Conservation (phyloP, 2,113 vertebrate genomes). For the Condylura cristata region DNA sequence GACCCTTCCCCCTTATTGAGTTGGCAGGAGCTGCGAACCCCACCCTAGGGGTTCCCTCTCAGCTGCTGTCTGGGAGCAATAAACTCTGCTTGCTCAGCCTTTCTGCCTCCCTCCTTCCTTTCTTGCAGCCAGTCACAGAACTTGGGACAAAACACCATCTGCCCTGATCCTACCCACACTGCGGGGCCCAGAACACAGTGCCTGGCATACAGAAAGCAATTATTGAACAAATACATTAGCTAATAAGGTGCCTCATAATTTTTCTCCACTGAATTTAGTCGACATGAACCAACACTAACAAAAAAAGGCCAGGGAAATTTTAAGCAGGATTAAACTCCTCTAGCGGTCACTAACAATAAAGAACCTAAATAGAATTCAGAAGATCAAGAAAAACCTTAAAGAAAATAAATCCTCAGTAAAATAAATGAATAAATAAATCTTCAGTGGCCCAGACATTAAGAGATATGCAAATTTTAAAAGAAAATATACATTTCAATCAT, state of each 20-base stretch:
- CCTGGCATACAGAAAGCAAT: neutral
- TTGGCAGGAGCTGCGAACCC: too few relatives aligned
- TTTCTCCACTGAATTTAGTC: neutral
- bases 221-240: neutral
- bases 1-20: too few relatives aligned
- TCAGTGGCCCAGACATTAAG: neutral
- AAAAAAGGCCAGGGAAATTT: neutral
- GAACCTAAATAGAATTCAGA: neutral
- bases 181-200: neutral
- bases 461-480: neutral
- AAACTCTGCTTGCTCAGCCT: too few relatives aligned
- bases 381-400: neutral
- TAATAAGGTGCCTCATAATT: neutral
- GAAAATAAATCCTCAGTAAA: neutral
- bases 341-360: neutral
- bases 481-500: neutral
- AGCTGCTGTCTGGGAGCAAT: too few relatives aligned
- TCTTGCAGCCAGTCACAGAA: too few relatives aligned
- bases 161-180: neutral
- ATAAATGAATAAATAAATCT: neutral
- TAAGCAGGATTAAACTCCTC: neutral
- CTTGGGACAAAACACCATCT: too few relatives aligned
- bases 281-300: neutral
- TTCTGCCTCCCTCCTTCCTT: too few relatives aligned
- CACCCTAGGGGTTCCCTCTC: too few relatives aligned